Base-by-base conservation (phyloP, 2,797 vertebrate genomes). In the Podarcis lilfordi region DNA sequence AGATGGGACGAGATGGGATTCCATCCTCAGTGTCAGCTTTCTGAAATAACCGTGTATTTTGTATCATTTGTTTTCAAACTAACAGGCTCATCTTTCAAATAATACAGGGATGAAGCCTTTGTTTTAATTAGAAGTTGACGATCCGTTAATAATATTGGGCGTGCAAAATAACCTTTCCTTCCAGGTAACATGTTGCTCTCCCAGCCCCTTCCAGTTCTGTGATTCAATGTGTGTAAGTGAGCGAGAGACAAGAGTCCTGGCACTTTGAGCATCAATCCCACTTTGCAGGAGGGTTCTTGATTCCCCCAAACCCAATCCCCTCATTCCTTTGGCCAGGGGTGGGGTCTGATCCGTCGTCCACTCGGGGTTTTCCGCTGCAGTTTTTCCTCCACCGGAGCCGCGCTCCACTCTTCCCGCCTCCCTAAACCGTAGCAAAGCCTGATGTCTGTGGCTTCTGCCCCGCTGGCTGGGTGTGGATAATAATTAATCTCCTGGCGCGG, bases 381-480 rank as follows among this genome's bases (percentile, higher is more conserved):
- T 64, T 64, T 64, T 8, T 10, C 7, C 40, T 23, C 23, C 32
- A 21, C 32, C 1, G 32, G 71, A 7, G 32, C n/a, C 1, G 5
- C 9, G 0, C 9, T 27, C 40, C 10, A 25, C 35, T 40, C 27
- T 68, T 32, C 23, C 27, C 2, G 35, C 64, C 27, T 17, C 61
- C 43, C 7, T 15, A 64, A 64, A 25, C 29, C 68, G 37, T 45
- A 15, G 21, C 89, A 74, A 78, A 74, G 37, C 45, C 71, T 91
- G 69, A n/a, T 86, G 37, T 72, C 88, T 43, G 50, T 81, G 87
- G 64, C 21, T 29, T 1, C 37, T 90, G 32, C 88, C 91, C 86
- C 92, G 85, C 23, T 23, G 78, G 40, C 8, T 37, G 86, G 89
- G 85, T 83, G 88, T 92, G 89, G 81, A 40, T 91, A 89, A 88